Percentiles rank a stretch among this genome's conserved stretches.
These are phyloP conservation scores for Pampus argenteus DNA, from an alignment of 2,797 vertebrate species.

Conservation along the genomic window DNA sequence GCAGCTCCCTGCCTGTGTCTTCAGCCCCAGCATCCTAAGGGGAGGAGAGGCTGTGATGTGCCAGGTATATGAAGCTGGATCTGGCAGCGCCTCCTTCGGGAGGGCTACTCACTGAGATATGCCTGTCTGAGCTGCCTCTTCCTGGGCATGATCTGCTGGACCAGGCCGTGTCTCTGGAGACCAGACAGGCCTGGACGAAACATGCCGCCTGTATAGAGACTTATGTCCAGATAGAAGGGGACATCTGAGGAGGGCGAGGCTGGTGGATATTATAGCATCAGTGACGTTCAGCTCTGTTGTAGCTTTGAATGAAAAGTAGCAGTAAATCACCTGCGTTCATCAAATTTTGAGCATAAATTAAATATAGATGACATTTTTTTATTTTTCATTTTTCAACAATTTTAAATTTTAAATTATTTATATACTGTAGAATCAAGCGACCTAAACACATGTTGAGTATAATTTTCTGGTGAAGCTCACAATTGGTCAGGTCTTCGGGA, in stretches of 20 bases:
- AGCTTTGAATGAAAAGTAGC: background rate
- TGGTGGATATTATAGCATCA: background rate
- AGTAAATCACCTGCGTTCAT: slow-evolving; percentile 7
- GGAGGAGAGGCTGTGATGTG: slow-evolving; percentile 62
- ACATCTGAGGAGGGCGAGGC: background rate
- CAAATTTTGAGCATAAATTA: slow-evolving; percentile 6
- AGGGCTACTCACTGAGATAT: slow-evolving; percentile 61
- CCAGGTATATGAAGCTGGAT: slow-evolving; percentile 69
- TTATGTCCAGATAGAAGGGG: slow-evolving; percentile 5
- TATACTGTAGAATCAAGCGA: too few species aligned
- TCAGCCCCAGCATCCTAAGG: slow-evolving; percentile 67
- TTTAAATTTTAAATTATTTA: too few species aligned
- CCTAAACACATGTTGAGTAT: too few species aligned
- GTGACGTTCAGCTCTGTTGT: background rate
- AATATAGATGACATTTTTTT: background rate
- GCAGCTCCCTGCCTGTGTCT: slow-evolving; percentile 73
- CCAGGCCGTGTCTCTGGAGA: slow-evolving; percentile 51
- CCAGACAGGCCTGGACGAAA: slow-evolving; percentile 1
- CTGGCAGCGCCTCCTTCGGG: slow-evolving; percentile 70
- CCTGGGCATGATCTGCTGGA: slow-evolving; percentile 55
- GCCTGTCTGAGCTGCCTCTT: slow-evolving; percentile 61
- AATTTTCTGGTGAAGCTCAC: background rate
- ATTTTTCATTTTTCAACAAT: too few species aligned
- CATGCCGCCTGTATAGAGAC: slow-evolving; percentile 18
- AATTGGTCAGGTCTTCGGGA: background rate